These are phyloP conservation scores for Stichopus horrens DNA, from an alignment of 53 echinoderm and acorn worm genomes.

Conservation along the genomic window DNA sequence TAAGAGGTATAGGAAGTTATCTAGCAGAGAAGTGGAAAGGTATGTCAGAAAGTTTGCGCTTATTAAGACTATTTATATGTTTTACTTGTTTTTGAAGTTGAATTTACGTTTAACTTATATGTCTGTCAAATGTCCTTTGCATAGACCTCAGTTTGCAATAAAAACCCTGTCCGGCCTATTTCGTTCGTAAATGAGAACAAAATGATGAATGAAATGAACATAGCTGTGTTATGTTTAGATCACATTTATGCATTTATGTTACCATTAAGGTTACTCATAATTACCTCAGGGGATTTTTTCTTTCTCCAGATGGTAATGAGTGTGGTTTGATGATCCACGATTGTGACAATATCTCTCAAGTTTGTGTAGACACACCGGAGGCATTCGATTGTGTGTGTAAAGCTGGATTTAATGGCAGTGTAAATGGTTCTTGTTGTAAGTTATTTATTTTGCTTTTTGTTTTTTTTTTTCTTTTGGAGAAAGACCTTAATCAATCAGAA, in stretches of 20 bases:
- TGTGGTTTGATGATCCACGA: not conserved
- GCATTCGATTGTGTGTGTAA: not conserved
- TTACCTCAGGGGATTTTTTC: not conserved
- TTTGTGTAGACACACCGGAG: not conserved
- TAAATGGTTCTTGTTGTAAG: not conserved
- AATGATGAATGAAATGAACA: not conserved
- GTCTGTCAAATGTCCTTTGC: too few species aligned
- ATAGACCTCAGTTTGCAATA: not conserved
- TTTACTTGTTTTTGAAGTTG: too few species aligned
- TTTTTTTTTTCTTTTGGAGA: not conserved
- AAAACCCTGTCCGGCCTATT: not conserved
- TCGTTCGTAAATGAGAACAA: not conserved
- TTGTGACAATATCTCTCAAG: not conserved
- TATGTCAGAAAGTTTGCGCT: too few species aligned
- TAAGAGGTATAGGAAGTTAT: too few species aligned
- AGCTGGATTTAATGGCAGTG: not conserved
- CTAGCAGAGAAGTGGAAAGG: too few species aligned
- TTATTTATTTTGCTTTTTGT: not conserved
- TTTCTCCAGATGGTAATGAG: not conserved
- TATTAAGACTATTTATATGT: too few species aligned
- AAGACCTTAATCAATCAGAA: not conserved
- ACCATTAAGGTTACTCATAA: not conserved
- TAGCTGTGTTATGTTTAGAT: not conserved
- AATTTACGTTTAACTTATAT: too few species aligned
- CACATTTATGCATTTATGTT: not conserved